A percentile compares a stretch with the other conserved stretches of the same genome.
Evolutionary conservation across 2,888 invertebrate genomes (phyloP).

Genomic region (Drosophila meridiana): DNA sequence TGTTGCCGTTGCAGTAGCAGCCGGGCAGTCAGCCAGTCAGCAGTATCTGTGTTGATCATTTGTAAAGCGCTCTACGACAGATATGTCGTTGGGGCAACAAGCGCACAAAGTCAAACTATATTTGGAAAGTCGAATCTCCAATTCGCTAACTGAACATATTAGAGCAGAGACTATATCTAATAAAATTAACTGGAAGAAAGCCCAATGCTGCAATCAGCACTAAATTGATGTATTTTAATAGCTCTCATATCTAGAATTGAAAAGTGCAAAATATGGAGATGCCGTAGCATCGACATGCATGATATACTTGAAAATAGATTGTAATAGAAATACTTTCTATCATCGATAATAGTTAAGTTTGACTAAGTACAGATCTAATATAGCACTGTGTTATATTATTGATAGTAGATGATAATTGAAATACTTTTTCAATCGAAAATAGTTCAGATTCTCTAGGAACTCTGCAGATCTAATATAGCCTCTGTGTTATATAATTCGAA

Average conservation of each 20-base stretch:
- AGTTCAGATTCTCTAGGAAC: too few species aligned
- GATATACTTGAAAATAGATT: neutral
- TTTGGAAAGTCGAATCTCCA: conserved; percentile 50
- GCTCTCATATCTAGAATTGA: neutral
- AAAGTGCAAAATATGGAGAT: neutral
- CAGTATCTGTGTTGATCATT: conserved; percentile 77
- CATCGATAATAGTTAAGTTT: too few species aligned
- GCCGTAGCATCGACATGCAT: neutral
- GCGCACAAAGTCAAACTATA: conserved; percentile 43
- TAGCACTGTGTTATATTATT: too few species aligned
- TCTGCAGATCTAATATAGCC: conserved; percentile 3
- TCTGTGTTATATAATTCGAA: too few species aligned
- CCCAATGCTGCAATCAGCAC: neutral
- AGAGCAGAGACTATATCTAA: neutral
- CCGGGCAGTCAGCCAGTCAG: conserved; percentile 44
- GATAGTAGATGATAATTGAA: too few species aligned
- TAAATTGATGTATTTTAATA: neutral
- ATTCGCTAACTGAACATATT: conserved; percentile 45
- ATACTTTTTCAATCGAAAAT: too few species aligned
- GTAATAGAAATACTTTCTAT: neutral
- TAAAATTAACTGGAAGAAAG: conserved; percentile 9
- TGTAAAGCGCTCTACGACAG: conserved; percentile 73
- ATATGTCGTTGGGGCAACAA: conserved; percentile 60
- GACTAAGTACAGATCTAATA: too few species aligned
- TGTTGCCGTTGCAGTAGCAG: conserved; percentile 71